These are phyloP conservation scores for Smittia aterrima DNA, from an alignment of 2,888 invertebrate genomes.

Conservation along the genomic window DNA sequence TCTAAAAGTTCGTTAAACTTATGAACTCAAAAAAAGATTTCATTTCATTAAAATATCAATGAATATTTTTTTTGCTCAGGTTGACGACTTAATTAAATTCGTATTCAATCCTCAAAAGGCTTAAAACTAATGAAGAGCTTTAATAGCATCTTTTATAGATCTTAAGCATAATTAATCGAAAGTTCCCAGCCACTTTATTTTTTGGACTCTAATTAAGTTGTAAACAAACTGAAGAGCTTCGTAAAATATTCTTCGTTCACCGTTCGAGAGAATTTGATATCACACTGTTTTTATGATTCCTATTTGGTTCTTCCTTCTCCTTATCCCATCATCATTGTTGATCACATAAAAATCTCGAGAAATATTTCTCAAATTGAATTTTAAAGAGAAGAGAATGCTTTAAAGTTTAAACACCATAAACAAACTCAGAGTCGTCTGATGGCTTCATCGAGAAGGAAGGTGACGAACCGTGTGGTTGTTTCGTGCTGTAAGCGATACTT, in stretches of 20 bases:
- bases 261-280: conserved; percentile 21
- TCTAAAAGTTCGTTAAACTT: too few species aligned
- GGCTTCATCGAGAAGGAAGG: conserved; percentile 32
- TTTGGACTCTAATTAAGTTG: conserved; percentile 31
- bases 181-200: conserved; percentile 39
- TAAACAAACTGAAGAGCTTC: conserved; percentile 5
- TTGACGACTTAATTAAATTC: neutral
- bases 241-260: too few species aligned
- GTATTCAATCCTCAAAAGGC: neutral
- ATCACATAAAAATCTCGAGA: neutral
- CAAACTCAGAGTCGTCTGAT: neutral
- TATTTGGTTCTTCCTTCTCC: conserved; percentile 26
- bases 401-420: conserved; percentile 6
- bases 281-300: conserved; percentile 39
- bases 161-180: conserved; percentile 32
- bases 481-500: neutral
- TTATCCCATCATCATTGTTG: neutral
- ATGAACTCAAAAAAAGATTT: too few species aligned
- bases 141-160: neutral
- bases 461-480: conserved; percentile 13
- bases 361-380: conserved; percentile 36
- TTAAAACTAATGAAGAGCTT: neutral
- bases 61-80: too few species aligned
- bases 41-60: too few species aligned
- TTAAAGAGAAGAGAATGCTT: neutral